Percentiles rank a stretch among this genome's conserved stretches.
phyloP scores from a whole-genome alignment of 2,888 invertebrate genomes.

The Lordiphosa fenestrarum region DNA sequence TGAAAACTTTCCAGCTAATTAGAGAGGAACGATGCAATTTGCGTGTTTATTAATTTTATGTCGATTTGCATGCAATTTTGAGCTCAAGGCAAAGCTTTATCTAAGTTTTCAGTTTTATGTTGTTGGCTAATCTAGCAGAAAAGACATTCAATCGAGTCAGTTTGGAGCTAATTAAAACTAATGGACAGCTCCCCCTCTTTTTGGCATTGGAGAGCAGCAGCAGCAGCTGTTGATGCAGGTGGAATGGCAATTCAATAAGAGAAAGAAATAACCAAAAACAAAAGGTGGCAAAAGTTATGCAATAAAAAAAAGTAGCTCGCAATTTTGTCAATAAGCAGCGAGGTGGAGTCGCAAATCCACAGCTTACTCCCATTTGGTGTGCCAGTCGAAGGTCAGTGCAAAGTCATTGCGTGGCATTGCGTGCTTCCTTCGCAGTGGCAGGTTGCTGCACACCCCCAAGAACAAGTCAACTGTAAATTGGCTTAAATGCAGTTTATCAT shows the following conservation, averaged over 20 bases:
- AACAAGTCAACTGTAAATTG: slow-evolving; percentile 70
- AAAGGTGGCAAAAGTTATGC: slow-evolving; percentile 49
- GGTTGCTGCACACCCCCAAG: slow-evolving; percentile 12
- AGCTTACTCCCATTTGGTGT: slow-evolving; percentile 10
- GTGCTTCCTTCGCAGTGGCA: slow-evolving; percentile 13
- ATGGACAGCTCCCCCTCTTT: slow-evolving; percentile 33
- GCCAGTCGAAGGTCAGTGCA: slow-evolving; percentile 55
- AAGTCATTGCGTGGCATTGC: slow-evolving; percentile 57
- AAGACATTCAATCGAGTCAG: slow-evolving; percentile 34
- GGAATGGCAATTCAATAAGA: slow-evolving; percentile 61
- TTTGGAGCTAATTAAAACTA: slow-evolving; percentile 58
- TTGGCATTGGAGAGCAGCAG: not conserved
- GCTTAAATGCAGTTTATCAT: slow-evolving; percentile 63
- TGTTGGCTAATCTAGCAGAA: slow-evolving; percentile 47
- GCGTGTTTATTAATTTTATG: slow-evolving; percentile 71
- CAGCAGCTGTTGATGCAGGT: slow-evolving; percentile 30
- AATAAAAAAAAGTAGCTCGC: slow-evolving; percentile 35
- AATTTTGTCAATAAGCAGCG: slow-evolving; percentile 46
- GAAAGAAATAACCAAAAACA: slow-evolving; percentile 20
- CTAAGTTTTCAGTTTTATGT: slow-evolving; percentile 36
- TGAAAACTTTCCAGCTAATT: too few relatives aligned
- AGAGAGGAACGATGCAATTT: slow-evolving; percentile 44
- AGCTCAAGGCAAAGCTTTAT: slow-evolving; percentile 55
- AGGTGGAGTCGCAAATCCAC: slow-evolving; percentile 3
- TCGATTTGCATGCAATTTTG: slow-evolving; percentile 70